Evolutionary conservation across 1,140 invertebrate genomes (phyloP).

Genomic region (Drosophila pseudoananassae): DNA sequence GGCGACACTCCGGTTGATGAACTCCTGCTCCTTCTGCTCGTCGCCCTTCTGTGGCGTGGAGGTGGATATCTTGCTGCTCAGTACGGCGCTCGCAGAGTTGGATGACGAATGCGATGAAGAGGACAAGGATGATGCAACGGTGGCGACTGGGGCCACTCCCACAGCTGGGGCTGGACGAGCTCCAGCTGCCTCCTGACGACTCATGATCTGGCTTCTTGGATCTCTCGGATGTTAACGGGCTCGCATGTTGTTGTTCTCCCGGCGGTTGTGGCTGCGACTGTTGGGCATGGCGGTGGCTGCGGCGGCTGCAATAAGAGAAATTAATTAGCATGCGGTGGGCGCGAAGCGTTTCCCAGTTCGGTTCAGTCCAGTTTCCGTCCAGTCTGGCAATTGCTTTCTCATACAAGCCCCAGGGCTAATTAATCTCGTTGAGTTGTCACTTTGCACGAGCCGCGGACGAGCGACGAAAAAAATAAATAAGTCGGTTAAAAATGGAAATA

Average conservation of each 20-base stretch:
- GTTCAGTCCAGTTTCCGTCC: conserved; percentile 1
- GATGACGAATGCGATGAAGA: conserved; percentile 15
- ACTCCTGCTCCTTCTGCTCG: conserved; percentile 45
- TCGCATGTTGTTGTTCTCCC: conserved; percentile 45
- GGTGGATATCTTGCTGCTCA: conserved; percentile 73
- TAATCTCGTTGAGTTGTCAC: conserved; percentile 67
- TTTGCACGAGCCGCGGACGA: conserved; percentile 37
- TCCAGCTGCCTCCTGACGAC: conserved; percentile 56
- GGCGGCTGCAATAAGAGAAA: conserved; percentile 40
- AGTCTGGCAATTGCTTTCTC: conserved; percentile 52
- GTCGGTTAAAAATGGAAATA: conserved; percentile 38
- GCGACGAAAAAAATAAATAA: conserved; percentile 16
- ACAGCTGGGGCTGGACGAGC: conserved; percentile 15
- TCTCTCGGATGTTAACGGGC: conserved; percentile 41
- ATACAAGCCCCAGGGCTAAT: conserved; percentile 45
- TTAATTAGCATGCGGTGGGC: conserved; percentile 64
- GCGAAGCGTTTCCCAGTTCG: conserved; percentile 11
- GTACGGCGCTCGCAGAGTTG: conserved; percentile 9
- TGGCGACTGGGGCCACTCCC: conserved; percentile 1
- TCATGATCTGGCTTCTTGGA: conserved; percentile 46
- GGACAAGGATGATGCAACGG: conserved; percentile 15
- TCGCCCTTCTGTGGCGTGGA: conserved; percentile 71
- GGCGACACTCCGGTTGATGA: conserved; percentile 62
- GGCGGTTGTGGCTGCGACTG: conserved; percentile 21
- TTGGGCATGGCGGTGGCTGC: conserved; percentile 19